A percentile compares a stretch with the other conserved stretches of the same genome.
Evolutionary conservation across 2,797 vertebrate genomes (phyloP).

Genomic region (Sebastes matsubarae): DNA sequence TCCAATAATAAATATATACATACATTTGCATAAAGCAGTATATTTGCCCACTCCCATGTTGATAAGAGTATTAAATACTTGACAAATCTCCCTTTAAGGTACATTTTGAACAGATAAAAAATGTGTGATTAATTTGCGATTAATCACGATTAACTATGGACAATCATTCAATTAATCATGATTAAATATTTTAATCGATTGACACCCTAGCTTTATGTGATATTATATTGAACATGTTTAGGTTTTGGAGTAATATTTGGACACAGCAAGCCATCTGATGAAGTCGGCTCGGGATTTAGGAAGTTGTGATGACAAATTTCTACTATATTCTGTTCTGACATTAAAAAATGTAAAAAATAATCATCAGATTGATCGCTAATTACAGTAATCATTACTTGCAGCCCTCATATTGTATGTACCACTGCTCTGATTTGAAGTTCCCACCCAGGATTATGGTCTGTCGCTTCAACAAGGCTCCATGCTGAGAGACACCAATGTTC

Average conservation of each 20-base stretch:
- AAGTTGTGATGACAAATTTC: not conserved
- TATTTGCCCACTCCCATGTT: no score
- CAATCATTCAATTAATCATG: no score
- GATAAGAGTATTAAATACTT: no score
- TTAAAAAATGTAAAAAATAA: not conserved
- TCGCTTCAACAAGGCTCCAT: not conserved
- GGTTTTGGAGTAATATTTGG: not conserved
- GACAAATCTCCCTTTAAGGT: no score
- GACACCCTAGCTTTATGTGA: not conserved
- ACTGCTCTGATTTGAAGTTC: not conserved
- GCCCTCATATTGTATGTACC: not conserved
- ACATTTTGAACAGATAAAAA: no score
- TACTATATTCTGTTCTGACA: not conserved
- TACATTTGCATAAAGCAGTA: no score
- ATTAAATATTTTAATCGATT: no score
- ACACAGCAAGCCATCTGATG: no score
- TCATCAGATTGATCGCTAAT: not conserved
- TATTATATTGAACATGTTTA: not conserved
- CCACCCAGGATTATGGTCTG: not conserved
- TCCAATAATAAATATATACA: no score
- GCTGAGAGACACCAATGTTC: not conserved
- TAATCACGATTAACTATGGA: no score
- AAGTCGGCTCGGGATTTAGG: no score
- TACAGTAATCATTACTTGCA: not conserved
- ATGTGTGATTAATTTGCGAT: no score